These are phyloP conservation scores for Phalanger gymnotis DNA, from an alignment of 2,797 vertebrate species.

Conservation along the genomic window DNA sequence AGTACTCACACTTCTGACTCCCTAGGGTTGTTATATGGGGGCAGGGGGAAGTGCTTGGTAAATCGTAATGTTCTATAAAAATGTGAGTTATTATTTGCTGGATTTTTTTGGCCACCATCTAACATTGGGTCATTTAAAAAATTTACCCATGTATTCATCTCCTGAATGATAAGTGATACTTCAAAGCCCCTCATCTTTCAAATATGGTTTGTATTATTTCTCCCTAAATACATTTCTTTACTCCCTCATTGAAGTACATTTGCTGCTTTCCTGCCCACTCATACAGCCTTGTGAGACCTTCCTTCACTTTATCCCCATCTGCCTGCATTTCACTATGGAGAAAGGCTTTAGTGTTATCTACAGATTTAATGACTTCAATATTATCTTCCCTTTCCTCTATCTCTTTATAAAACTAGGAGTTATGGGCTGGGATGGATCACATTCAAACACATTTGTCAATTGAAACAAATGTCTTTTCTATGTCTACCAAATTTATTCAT, in stretches of 20 bases:
- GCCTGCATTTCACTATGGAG: not conserved
- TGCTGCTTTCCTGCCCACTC: slow-evolving; percentile 5
- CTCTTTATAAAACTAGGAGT: not conserved
- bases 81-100: slow-evolving; percentile 44
- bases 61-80: not conserved
- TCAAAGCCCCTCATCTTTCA: not conserved
- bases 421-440: not conserved
- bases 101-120: not conserved
- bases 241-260: not conserved
- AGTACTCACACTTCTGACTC: not conserved
- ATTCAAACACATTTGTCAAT: not conserved
- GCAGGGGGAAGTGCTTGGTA: not conserved
- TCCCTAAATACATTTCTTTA: slow-evolving; percentile 15
- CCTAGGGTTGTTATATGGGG: not conserved
- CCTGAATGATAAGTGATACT: not conserved
- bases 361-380: not conserved
- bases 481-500: not conserved
- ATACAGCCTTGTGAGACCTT: not conserved
- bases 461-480: not conserved
- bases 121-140: slow-evolving; percentile 1
- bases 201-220: slow-evolving; percentile 36
- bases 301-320: not conserved
- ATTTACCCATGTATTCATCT: slow-evolving; percentile 25
- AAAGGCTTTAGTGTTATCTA: not conserved
- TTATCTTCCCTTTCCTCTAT: not conserved